Evolutionary conservation across 1,140 invertebrate genomes (phyloP).

Genomic region (Asbolus verrucosus): DNA sequence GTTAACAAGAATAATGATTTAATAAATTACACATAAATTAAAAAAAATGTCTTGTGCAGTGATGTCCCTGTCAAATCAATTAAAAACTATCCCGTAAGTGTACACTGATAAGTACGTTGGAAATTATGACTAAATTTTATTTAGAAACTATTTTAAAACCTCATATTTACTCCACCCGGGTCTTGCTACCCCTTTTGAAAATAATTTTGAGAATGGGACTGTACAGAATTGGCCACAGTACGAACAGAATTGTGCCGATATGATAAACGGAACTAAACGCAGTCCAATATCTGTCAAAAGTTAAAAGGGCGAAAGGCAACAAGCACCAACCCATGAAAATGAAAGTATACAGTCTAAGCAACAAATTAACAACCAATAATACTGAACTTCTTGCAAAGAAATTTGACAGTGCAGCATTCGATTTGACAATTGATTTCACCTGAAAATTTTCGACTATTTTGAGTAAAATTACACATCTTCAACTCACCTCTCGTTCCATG

Average conservation of each 20-base stretch:
- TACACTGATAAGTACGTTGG: slow-evolving; percentile 11
- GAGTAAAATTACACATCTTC: neutral
- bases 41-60: too few relatives aligned
- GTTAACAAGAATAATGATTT: too few relatives aligned
- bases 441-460: slow-evolving; percentile 61
- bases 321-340: slow-evolving; percentile 90
- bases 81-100: neutral
- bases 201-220: slow-evolving; percentile 59
- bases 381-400: slow-evolving; percentile 64
- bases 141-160: neutral
- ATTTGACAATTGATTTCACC: slow-evolving; percentile 69
- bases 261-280: slow-evolving; percentile 75
- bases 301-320: slow-evolving; percentile 82
- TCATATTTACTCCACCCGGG: neutral
- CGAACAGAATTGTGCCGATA: slow-evolving; percentile 73
- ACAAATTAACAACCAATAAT: slow-evolving; percentile 66
- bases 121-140: neutral
- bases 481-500: slow-evolving; percentile 88
- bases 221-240: slow-evolving; percentile 71
- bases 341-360: slow-evolving; percentile 82
- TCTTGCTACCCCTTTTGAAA: slow-evolving; percentile 42
- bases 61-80: too few relatives aligned
- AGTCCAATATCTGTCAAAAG: slow-evolving; percentile 73
- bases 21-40: too few relatives aligned
- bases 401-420: slow-evolving; percentile 66